phyloP scores from a whole-genome alignment of 2,113 vertebrate species.

The Thamnophis sirtalis region DNA sequence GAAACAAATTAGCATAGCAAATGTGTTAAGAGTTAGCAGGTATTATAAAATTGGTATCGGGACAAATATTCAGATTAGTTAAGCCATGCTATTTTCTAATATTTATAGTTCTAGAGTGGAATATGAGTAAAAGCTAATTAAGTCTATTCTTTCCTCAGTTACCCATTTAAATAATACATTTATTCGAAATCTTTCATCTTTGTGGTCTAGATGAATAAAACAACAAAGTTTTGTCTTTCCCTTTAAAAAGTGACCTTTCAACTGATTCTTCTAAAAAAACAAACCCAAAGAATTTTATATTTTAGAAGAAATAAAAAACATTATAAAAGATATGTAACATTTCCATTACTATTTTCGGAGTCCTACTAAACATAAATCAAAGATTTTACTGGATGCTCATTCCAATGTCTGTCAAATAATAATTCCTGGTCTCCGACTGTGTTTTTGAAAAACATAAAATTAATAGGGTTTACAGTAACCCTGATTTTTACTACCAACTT shows the following conservation, averaged over 20 bases:
- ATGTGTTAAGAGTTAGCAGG: background rate
- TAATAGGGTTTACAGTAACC: conserved; percentile 32
- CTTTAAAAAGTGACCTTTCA: conserved; percentile 27
- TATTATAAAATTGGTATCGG: background rate
- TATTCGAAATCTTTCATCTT: background rate
- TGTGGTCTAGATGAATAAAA: background rate
- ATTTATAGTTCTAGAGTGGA: background rate
- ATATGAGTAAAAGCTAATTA: background rate
- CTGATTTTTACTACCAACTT: conserved; percentile 5
- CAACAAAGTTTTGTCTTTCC: background rate
- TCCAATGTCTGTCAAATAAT: conserved; percentile 36
- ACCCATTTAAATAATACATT: background rate
- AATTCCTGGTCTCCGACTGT: conserved; percentile 32
- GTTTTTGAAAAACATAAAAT: conserved; percentile 35
- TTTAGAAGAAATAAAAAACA: background rate
- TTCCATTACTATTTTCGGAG: background rate
- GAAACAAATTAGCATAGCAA: background rate
- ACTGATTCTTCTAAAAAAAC: conserved; percentile 38
- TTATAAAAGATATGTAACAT: background rate
- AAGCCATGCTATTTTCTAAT: background rate
- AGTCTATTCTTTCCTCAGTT: background rate
- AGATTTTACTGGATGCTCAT: background rate
- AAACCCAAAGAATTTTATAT: background rate
- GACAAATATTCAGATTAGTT: background rate
- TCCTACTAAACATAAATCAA: conserved; percentile 13